Percentiles rank a stretch among this genome's conserved stretches.
These are phyloP conservation scores for Slavum lentiscoides DNA, from an alignment of 2,888 invertebrate genomes.

Conservation along the genomic window DNA sequence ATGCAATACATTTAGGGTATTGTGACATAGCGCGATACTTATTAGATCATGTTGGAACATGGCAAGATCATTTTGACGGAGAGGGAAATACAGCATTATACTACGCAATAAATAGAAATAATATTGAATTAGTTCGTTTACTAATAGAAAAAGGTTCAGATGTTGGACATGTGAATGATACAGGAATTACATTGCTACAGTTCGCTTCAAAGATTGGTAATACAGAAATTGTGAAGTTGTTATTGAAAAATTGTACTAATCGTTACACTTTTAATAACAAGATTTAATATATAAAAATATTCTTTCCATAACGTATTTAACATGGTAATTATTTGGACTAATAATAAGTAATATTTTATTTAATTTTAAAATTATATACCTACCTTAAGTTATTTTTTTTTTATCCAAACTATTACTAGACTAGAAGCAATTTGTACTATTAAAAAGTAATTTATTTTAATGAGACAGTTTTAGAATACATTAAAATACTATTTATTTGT, in stretches of 20 bases:
- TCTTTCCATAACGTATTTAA: not conserved
- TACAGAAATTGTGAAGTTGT: conserved; percentile 30
- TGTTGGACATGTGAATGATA: conserved; percentile 23
- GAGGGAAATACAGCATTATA: conserved; percentile 74
- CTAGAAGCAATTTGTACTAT: conserved; percentile 16
- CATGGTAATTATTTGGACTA: conserved; percentile 27
- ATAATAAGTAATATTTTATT: conserved; percentile 34
- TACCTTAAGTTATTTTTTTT: conserved; percentile 17
- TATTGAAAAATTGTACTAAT: conserved; percentile 29
- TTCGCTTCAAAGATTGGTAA: conserved; percentile 21
- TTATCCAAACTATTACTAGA: conserved; percentile 26
- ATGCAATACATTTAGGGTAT: conserved; percentile 33
- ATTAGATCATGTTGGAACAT: conserved; percentile 20
- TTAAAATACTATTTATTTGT: conserved; percentile 20
- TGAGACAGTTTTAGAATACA: not conserved
- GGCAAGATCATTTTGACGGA: conserved; percentile 60
- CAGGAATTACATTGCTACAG: conserved; percentile 33
- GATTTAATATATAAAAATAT: conserved; percentile 4
- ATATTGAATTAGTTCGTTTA: conserved; percentile 67
- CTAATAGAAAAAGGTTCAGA: conserved; percentile 61
- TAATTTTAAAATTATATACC: conserved; percentile 29
- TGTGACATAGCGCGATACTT: conserved; percentile 35
- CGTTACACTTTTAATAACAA: not conserved
- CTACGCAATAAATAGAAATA: conserved; percentile 74
- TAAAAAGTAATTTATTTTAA: conserved; percentile 38